Percentiles rank a stretch among this genome's conserved stretches.
Evolutionary conservation across 1,140 invertebrate genomes (phyloP).

Genomic region (Aphelinus atriplicis): DNA sequence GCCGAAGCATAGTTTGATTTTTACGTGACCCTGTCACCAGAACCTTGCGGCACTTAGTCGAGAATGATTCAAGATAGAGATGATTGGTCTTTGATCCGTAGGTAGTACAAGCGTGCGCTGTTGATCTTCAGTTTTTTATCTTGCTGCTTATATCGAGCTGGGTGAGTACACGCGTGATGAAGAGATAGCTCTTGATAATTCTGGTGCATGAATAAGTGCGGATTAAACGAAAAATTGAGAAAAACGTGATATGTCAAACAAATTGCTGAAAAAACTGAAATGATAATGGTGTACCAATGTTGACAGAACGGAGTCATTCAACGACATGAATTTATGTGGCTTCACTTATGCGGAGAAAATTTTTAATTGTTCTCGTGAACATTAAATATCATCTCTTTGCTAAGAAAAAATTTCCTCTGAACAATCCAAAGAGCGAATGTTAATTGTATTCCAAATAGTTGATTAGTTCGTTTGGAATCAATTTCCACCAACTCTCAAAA

Average conservation of each 20-base stretch:
- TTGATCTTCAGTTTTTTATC: slow-evolving; percentile 14
- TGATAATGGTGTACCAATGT: slow-evolving; percentile 32
- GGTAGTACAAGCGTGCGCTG: slow-evolving; percentile 36
- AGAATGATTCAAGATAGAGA: slow-evolving; percentile 12
- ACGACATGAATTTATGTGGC: neutral
- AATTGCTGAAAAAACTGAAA: slow-evolving; percentile 1
- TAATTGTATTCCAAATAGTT: no score
- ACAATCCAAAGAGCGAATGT: no score
- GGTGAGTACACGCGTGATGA: slow-evolving; percentile 8
- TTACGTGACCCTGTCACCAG: slow-evolving; percentile 28
- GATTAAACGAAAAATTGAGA: slow-evolving; percentile 4
- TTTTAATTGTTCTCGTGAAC: no score
- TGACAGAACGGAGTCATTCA: slow-evolving; percentile 24
- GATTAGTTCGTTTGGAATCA: no score
- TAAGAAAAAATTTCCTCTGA: no score
- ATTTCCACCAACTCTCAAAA: no score
- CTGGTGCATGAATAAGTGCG: slow-evolving; percentile 34
- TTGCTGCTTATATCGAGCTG: slow-evolving; percentile 2
- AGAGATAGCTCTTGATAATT: slow-evolving; percentile 28
- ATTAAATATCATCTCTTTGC: no score
- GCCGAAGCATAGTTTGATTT: neutral
- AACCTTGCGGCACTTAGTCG: slow-evolving; percentile 1
- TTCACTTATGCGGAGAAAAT: no score
- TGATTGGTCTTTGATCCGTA: slow-evolving; percentile 10
- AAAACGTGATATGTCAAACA: slow-evolving; percentile 27